Evolutionary conservation across 2,888 invertebrate species (phyloP).

Genomic region (Acronicta aceris): DNA sequence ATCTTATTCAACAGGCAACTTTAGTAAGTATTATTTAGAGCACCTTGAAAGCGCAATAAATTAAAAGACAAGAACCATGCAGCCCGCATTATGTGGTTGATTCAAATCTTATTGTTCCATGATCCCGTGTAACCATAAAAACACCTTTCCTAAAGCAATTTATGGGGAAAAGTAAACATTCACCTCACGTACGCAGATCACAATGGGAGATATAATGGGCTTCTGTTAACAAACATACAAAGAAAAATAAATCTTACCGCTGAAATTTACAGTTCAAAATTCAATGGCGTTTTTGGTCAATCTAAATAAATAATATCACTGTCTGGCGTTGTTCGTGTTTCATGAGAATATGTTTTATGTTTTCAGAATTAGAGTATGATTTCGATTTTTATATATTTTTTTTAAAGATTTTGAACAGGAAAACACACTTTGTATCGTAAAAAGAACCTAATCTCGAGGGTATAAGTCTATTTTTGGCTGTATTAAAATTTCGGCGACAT

Average conservation of each 20-base stretch:
- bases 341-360: constrained; percentile 40
- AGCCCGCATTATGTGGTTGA: constrained; percentile 51
- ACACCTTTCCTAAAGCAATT: constrained; percentile 63
- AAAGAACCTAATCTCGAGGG: constrained; percentile 18
- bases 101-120: constrained; percentile 65
- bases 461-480: constrained; percentile 29
- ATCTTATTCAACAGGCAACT: too few species aligned
- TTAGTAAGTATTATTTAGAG: constrained; percentile 27
- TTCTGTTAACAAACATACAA: constrained; percentile 49
- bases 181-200: constrained; percentile 69
- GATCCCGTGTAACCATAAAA: constrained; percentile 60
- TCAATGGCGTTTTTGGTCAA: constrained; percentile 8
- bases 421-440: constrained; percentile 12
- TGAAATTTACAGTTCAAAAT: constrained; percentile 26
- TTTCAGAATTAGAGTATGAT: constrained; percentile 26
- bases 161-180: constrained; percentile 64
- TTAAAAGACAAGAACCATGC: constrained; percentile 22
- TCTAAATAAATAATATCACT: constrained; percentile 15
- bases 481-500: constrained; percentile 30
- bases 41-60: constrained; percentile 42
- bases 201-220: constrained; percentile 67
- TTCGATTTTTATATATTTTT: constrained; percentile 23
- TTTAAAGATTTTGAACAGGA: constrained; percentile 19
- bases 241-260: constrained; percentile 30
- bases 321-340: constrained; percentile 8